A percentile compares a stretch with the other conserved stretches of the same genome.
These are phyloP conservation scores for Periophthalmodon schlosseri DNA, from an alignment of 2,113 vertebrate genomes.

Conservation along the genomic window DNA sequence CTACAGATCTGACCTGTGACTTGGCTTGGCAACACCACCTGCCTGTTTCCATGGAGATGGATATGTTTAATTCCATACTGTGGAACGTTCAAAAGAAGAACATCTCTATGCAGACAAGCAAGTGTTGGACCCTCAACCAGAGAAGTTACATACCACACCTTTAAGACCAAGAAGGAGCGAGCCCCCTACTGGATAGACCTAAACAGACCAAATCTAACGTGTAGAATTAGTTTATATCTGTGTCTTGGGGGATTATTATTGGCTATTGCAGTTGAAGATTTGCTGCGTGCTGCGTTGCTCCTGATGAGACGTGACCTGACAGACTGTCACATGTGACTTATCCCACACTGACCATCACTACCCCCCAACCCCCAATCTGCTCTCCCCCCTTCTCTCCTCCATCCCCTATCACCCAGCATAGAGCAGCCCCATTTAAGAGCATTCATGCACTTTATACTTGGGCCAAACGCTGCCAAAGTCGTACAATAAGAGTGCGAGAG, in stretches of 20 bases:
- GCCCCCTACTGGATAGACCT: neutral
- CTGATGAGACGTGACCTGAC: constrained; percentile 72
- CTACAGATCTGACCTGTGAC: no score
- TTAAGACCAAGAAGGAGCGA: no score
- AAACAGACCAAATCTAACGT: neutral
- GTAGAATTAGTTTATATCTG: neutral
- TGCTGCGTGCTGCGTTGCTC: constrained; percentile 43
- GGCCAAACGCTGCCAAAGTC: constrained; percentile 43
- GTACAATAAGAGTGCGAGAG: constrained; percentile 47
- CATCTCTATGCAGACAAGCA: no score
- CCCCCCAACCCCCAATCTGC: neutral
- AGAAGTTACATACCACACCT: no score
- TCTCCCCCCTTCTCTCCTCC: neutral
- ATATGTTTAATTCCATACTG: no score
- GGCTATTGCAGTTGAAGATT: constrained; percentile 34
- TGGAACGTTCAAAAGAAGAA: no score
- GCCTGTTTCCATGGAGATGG: no score
- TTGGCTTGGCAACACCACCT: no score
- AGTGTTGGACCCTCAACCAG: no score
- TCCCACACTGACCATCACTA: constrained; percentile 31
- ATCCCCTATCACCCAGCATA: constrained; percentile 40
- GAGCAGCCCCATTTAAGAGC: constrained; percentile 38
- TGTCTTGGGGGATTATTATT: constrained; percentile 2
- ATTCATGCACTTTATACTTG: constrained; percentile 34
- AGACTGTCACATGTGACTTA: constrained; percentile 70